These are phyloP conservation scores for Capreolus pygargus DNA, from an alignment of 2,113 vertebrate species.

Conservation along the genomic window DNA sequence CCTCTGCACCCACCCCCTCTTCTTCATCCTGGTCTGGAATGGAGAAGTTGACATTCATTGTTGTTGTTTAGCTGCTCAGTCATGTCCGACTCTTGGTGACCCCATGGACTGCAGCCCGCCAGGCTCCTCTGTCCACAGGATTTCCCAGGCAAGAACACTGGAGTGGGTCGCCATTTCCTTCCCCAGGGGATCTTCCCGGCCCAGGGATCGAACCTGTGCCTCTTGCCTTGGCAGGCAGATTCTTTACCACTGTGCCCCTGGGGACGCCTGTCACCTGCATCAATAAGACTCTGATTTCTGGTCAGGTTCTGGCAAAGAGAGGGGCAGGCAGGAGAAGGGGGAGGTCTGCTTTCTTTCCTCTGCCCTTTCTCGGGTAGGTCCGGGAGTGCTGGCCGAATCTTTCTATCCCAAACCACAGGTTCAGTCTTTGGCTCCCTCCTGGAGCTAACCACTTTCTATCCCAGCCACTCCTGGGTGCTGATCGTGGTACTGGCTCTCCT, in stretches of 20 bases:
- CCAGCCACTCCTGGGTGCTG: not conserved
- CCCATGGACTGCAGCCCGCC: not conserved
- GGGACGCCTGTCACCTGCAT: rapidly evolving
- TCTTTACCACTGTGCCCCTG: not conserved
- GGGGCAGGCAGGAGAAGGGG: not conserved
- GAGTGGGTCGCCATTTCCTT: not conserved
- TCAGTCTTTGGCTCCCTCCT: not conserved
- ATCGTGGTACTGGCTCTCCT: not conserved
- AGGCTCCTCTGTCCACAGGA: not conserved
- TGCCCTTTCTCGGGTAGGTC: not conserved
- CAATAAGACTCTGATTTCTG: not conserved
- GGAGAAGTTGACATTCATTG: not conserved
- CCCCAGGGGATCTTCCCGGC: not conserved
- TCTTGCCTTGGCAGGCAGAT: not conserved
- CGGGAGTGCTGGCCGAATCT: not conserved
- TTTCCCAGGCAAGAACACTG: not conserved
- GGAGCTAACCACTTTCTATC: rapidly evolving
- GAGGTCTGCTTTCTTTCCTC: not conserved
- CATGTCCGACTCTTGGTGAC: rapidly evolving
- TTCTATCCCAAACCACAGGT: not conserved
- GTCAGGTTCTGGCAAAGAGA: not conserved
- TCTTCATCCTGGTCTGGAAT: not conserved
- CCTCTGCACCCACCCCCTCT: rapidly evolving
- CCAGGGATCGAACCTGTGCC: not conserved
- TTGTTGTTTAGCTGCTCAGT: not conserved